Evolutionary conservation across 37 sponge, comb jelly and placozoan species (phyloP).

Genomic region (Spongia lamella): DNA sequence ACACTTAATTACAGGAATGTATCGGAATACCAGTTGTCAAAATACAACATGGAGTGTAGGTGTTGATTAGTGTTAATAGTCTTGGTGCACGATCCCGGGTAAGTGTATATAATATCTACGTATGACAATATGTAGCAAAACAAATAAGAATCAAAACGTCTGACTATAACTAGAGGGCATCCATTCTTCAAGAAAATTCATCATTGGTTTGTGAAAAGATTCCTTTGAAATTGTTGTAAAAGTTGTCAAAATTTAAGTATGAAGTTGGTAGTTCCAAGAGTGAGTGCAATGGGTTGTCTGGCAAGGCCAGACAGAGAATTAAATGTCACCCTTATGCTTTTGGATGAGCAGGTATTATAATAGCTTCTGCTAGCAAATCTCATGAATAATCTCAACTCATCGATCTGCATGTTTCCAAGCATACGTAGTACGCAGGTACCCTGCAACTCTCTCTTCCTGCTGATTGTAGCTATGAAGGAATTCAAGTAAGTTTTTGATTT

Average conservation of each 20-base stretch:
- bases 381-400: slow-evolving; percentile 11
- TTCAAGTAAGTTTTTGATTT: not conserved
- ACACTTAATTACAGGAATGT: no score
- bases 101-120: no score
- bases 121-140: no score
- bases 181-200: slow-evolving; percentile 28
- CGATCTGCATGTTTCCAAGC: slow-evolving; percentile 12
- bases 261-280: slow-evolving; percentile 20
- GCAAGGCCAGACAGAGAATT: slow-evolving; percentile 8
- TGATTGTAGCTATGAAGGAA: not conserved
- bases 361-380: slow-evolving; percentile 18
- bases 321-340: slow-evolving; percentile 1
- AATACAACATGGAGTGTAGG: no score
- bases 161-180: slow-evolving; percentile 24
- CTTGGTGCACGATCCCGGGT: no score
- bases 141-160: no score
- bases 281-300: slow-evolving; percentile 21
- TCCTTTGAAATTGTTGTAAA: not conserved
- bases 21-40: no score
- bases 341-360: not conserved
- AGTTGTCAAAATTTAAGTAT: slow-evolving; percentile 17
- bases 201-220: slow-evolving; percentile 4
- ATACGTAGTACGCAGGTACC: slow-evolving; percentile 6
- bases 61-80: no score
- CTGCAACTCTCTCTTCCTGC: not conserved